A percentile compares a stretch with the other conserved stretches of the same genome.
These are phyloP conservation scores for Phenganax stokvisi DNA, from an alignment of 92 coral and sea anemone genomes.

Conservation along the genomic window DNA sequence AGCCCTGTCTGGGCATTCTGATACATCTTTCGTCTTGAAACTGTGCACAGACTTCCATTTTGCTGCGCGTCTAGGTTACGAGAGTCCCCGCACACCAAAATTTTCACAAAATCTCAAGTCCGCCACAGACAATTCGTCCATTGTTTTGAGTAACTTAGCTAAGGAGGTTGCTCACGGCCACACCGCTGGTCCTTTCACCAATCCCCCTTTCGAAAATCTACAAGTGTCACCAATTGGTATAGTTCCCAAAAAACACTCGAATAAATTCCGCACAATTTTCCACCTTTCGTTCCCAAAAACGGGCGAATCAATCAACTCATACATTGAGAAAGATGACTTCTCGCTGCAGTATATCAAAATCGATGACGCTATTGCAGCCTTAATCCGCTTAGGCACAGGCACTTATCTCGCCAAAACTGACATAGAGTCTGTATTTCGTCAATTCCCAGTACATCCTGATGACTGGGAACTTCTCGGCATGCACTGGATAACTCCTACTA, in stretches of 20 bases:
- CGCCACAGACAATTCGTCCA: slow-evolving; percentile 41
- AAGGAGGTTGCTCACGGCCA: slow-evolving; percentile 32
- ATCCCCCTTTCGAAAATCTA: slow-evolving; percentile 43
- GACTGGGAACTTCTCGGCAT: slow-evolving; percentile 57
- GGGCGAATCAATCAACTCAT: too few relatives aligned
- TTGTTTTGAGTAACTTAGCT: slow-evolving; percentile 42
- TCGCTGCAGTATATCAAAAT: not conserved
- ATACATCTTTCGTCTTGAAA: slow-evolving; percentile 40
- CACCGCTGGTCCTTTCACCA: slow-evolving; percentile 8
- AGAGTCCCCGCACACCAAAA: slow-evolving; percentile 23
- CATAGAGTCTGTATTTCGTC: slow-evolving; percentile 57
- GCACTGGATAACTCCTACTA: slow-evolving; percentile 49
- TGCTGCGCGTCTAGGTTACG: slow-evolving; percentile 46
- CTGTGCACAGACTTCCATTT: slow-evolving; percentile 38
- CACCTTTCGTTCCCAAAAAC: too few relatives aligned
- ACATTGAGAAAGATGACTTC: too few relatives aligned
- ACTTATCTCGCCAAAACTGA: slow-evolving; percentile 55
- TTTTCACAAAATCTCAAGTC: slow-evolving; percentile 41
- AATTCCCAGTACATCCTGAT: slow-evolving; percentile 51
- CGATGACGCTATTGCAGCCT: slow-evolving; percentile 6
- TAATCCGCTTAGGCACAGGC: slow-evolving; percentile 37
- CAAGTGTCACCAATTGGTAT: slow-evolving; percentile 51
- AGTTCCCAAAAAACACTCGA: slow-evolving; percentile 43
- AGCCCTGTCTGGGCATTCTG: slow-evolving; percentile 35
- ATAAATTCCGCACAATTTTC: slow-evolving; percentile 11